phyloP scores from a whole-genome alignment of 2,888 invertebrate genomes.

The Agonum fuliginosum region DNA sequence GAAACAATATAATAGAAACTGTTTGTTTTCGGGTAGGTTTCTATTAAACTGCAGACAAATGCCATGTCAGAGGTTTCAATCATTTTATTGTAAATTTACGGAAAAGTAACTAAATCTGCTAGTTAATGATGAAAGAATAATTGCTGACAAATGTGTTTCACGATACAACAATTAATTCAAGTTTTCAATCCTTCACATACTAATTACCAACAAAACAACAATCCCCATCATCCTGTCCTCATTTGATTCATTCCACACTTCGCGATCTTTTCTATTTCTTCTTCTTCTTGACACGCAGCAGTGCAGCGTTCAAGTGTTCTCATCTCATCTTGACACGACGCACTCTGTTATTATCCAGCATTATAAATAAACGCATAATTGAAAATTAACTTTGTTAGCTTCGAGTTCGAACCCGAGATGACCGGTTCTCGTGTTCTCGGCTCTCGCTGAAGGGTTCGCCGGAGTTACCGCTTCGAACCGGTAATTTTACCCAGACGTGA shows the following conservation, averaged over 20 bases:
- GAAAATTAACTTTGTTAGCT: conserved; percentile 48
- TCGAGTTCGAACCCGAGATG: conserved; percentile 14
- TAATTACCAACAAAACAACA: neutral
- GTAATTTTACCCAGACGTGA: conserved; percentile 38
- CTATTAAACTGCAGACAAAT: no score
- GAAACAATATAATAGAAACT: no score
- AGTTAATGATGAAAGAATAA: neutral
- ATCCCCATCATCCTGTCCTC: neutral
- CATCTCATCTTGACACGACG: conserved; percentile 10
- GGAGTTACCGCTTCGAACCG: conserved; percentile 26
- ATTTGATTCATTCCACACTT: neutral
- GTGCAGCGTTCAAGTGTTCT: no score
- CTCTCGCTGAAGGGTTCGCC: neutral
- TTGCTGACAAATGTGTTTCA: neutral
- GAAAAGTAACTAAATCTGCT: neutral
- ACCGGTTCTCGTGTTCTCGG: neutral
- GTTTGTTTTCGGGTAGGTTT: no score
- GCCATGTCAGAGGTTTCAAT: no score
- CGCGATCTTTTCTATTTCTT: neutral
- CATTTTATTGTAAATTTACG: no score
- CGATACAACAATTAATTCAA: neutral
- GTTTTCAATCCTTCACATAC: neutral
- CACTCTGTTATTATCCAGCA: conserved; percentile 32
- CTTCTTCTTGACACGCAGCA: neutral
- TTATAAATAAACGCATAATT: conserved; percentile 51